Conservation (phyloP, 2,113 vertebrate species). For the Brachypodius melanocephalos region DNA sequence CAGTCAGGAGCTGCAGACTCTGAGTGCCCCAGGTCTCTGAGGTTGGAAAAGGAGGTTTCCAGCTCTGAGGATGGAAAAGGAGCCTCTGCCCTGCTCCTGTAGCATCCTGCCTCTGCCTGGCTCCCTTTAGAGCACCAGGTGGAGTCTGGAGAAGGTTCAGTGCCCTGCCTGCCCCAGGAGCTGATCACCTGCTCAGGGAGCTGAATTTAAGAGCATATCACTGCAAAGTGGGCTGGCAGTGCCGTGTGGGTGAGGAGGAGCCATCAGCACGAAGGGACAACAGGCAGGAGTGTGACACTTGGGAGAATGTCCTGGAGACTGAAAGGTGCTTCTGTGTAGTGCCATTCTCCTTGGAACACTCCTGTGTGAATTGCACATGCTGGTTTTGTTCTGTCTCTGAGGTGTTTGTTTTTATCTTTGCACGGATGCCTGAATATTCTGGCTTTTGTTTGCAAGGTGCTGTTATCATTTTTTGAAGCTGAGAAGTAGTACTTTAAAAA, state of each 20-base stretch:
- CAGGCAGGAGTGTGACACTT: not conserved
- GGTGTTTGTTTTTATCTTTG: not conserved
- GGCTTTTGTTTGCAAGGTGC: not conserved
- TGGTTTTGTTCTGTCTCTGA: not conserved
- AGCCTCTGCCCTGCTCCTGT: not conserved
- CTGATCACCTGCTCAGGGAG: not conserved
- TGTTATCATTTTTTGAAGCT: not conserved
- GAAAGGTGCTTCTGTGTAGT: not conserved
- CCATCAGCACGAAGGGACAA: not conserved
- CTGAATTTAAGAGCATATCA: not conserved
- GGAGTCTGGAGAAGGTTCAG: not conserved
- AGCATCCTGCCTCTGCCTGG: not conserved
- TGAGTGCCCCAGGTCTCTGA: not conserved
- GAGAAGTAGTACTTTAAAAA: not conserved
- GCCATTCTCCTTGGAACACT: not conserved
- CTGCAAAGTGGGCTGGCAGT: not conserved
- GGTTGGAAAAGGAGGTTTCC: not conserved
- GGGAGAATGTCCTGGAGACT: not conserved
- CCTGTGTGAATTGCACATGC: not conserved
- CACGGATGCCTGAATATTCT: fast-evolving
- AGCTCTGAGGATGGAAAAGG: not conserved
- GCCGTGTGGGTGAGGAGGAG: not conserved
- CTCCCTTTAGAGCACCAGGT: fast-evolving
- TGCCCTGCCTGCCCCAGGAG: not conserved
- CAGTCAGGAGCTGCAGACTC: fast-evolving